A percentile compares a stretch with the other conserved stretches of the same genome.
Evolutionary conservation across 2,888 invertebrate genomes (phyloP).

Genomic region (Exephanes ischioxanthus): DNA sequence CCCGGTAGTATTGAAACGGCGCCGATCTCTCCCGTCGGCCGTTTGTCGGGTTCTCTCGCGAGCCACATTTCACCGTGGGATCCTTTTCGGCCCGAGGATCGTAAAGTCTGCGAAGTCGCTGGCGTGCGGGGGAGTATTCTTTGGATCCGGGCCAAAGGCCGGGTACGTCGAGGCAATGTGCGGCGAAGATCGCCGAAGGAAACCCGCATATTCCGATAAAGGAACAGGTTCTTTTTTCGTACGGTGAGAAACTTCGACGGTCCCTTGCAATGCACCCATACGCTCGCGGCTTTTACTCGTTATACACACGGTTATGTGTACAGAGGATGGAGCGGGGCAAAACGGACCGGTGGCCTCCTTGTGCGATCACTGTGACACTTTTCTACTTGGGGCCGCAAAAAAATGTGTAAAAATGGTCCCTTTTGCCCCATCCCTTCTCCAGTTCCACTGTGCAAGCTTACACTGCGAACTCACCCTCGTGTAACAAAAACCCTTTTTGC

Average conservation of each 20-base stretch:
- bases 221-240: constrained; percentile 44
- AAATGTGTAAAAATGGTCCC: too few relatives aligned
- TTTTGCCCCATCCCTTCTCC: too few relatives aligned
- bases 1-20: constrained; percentile 20
- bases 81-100: constrained; percentile 56
- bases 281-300: not conserved
- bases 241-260: constrained; percentile 7
- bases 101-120: constrained; percentile 55
- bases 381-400: too few relatives aligned
- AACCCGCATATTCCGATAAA: constrained; percentile 67
- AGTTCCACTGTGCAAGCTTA: constrained; percentile 24
- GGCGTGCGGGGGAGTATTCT: constrained; percentile 44
- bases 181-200: constrained; percentile 66
- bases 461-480: constrained; percentile 23
- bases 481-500: constrained; percentile 31
- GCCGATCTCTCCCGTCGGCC: constrained; percentile 42
- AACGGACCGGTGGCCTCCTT: too few relatives aligned
- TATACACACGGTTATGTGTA: not conserved
- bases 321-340: not conserved
- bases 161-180: constrained; percentile 39
- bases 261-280: constrained; percentile 1
- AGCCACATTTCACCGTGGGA: constrained; percentile 63
- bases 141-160: constrained; percentile 71
- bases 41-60: constrained; percentile 51
- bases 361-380: too few relatives aligned